Evolutionary conservation across 2,797 vertebrate genomes (phyloP).

Genomic region (Crocidura indochinensis): DNA sequence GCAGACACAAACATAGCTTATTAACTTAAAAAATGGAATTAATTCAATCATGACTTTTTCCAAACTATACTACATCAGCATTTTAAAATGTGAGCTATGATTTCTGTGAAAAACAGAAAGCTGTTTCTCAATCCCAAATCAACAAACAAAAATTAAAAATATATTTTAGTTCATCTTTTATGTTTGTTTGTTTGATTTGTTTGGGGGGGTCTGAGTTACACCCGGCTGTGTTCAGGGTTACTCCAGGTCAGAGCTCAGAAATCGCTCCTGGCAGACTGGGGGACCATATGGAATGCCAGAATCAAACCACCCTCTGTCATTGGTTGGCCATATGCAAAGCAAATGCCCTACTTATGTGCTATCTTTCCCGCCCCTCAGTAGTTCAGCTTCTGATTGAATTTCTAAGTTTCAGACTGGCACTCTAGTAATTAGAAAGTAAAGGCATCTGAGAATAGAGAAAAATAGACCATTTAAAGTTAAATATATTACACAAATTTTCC

Average conservation of each 20-base stretch:
- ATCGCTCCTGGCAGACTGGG: too few species aligned
- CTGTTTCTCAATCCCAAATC: constrained; percentile 56
- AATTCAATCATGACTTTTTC: constrained; percentile 53
- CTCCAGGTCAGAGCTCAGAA: too few species aligned
- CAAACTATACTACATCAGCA: constrained; percentile 59
- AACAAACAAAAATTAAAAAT: constrained; percentile 41
- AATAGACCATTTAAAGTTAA: constrained; percentile 45
- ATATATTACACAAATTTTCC: constrained; percentile 58
- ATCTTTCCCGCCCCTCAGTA: not conserved
- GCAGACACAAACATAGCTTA: not conserved
- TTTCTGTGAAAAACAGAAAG: constrained; percentile 71
- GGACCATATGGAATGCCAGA: too few species aligned
- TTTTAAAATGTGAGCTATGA: constrained; percentile 64
- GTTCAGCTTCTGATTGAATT: constrained; percentile 59
- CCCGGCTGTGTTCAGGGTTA: too few species aligned
- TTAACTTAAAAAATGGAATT: constrained; percentile 58
- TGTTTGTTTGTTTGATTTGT: too few species aligned
- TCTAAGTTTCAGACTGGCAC: constrained; percentile 38
- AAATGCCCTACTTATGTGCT: too few species aligned
- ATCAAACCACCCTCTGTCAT: too few species aligned
- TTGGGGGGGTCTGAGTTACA: too few species aligned
- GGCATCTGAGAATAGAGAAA: constrained; percentile 3
- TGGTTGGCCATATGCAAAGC: too few species aligned
- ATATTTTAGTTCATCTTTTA: constrained; percentile 64
- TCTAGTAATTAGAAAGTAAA: constrained; percentile 56